phyloP scores from a whole-genome alignment of 2,797 vertebrate genomes.

The Arnoldichthys spilopterus region DNA sequence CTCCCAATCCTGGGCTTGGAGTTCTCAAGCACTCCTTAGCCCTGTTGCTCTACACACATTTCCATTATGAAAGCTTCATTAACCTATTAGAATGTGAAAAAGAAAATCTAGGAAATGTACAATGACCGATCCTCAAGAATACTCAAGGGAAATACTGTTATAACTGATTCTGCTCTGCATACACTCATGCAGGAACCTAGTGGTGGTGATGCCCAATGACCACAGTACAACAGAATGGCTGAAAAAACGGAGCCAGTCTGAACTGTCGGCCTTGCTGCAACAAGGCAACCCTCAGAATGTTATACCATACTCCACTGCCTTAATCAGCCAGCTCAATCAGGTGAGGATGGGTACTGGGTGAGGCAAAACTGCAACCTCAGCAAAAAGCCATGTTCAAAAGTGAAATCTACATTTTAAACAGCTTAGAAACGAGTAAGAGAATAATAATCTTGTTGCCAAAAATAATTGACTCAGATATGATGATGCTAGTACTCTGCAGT shows the following conservation, averaged over 20 bases:
- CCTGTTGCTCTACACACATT: not conserved
- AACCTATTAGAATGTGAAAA: no score
- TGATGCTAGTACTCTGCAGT: no score
- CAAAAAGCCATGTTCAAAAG: no score
- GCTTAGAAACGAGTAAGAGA: no score
- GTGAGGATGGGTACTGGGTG: slow-evolving; percentile 51
- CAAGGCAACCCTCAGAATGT: slow-evolving; percentile 79
- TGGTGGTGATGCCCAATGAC: slow-evolving; percentile 57
- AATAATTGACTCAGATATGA: no score
- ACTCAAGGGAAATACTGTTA: not conserved
- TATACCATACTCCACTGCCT: slow-evolving; percentile 74
- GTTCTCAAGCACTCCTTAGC: not conserved
- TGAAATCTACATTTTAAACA: no score
- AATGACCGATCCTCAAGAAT: not conserved
- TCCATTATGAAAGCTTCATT: no score
- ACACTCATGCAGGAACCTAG: slow-evolving; percentile 68
- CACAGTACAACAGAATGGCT: slow-evolving; percentile 68
- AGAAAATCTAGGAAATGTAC: no score
- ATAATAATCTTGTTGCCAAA: not conserved
- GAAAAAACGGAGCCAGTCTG: slow-evolving; percentile 70
- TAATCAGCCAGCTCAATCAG: slow-evolving; percentile 79
- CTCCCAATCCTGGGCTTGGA: not conserved
- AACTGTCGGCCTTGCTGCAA: slow-evolving; percentile 72
- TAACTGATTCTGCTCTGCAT: not conserved
- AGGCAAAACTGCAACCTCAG: not conserved